Conservation (phyloP, 92 coral and sea anemone species). For the Palythoa heliodiscus region DNA sequence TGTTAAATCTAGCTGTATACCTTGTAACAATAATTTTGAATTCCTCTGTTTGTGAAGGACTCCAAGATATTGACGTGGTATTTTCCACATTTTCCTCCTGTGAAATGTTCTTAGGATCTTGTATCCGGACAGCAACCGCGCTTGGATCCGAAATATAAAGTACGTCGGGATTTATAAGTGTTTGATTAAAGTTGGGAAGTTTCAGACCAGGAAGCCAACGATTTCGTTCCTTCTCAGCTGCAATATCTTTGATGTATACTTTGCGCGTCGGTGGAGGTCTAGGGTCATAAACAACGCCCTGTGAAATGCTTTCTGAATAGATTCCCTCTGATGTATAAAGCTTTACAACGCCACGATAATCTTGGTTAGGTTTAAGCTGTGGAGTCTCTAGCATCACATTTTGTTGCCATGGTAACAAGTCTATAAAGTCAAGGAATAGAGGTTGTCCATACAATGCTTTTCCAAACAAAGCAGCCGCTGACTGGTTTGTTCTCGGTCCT, state of each 20-base stretch:
- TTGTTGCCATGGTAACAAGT: conserved; percentile 36
- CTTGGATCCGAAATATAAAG: conserved; percentile 63
- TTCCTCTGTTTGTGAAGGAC: conserved; percentile 5
- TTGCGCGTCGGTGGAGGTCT: conserved; percentile 1
- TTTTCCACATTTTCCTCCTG: neutral
- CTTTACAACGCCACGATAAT: conserved; percentile 16
- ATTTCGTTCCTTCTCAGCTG: conserved; percentile 25
- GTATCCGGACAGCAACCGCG: conserved; percentile 47
- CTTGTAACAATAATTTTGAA: conserved; percentile 37
- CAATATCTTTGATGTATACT: conserved; percentile 19
- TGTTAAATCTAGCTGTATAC: conserved; percentile 15
- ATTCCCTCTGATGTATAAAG: conserved; percentile 10
- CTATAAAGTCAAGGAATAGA: conserved; percentile 25
- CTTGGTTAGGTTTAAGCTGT: neutral
- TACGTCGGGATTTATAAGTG: conserved; percentile 49
- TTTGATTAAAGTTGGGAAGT: conserved; percentile 56
- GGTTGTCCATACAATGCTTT: conserved; percentile 21
- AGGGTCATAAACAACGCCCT: conserved; percentile 18
- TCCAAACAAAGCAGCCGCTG: conserved; percentile 10
- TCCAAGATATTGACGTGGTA: neutral
- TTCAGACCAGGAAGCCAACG: conserved; percentile 63
- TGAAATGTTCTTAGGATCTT: conserved; percentile 12
- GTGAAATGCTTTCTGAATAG: conserved; percentile 15
- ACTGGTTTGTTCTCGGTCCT: conserved; percentile 1
- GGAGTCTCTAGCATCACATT: conserved; percentile 30